Evolutionary conservation across 2,113 vertebrate species (phyloP).

Genomic region (Ploceus nigricollis): DNA sequence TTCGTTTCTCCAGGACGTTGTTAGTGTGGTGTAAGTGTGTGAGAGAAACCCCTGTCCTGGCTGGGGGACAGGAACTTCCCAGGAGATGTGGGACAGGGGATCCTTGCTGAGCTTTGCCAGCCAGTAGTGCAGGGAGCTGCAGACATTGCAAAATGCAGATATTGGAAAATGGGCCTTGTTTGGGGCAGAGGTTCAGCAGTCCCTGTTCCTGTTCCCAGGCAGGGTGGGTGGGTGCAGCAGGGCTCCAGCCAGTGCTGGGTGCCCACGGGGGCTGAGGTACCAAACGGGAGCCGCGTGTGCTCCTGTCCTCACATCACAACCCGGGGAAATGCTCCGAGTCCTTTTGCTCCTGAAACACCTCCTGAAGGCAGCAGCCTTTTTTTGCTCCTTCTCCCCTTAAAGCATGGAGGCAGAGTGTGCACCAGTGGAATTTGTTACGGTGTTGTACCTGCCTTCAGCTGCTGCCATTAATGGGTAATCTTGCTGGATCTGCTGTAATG

Average conservation of each 20-base stretch:
- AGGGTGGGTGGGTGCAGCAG: neutral
- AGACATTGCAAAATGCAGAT: neutral
- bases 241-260: neutral
- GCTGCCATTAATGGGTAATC: constrained; percentile 12
- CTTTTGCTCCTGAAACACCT: neutral
- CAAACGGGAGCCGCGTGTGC: rapidly evolving
- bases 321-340: neutral
- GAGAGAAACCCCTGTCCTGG: neutral
- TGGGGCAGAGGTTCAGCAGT: neutral
- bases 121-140: rapidly evolving
- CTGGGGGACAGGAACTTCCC: neutral
- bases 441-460: neutral
- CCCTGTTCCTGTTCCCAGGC: neutral
- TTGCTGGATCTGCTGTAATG: neutral
- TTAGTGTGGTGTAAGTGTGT: rapidly evolving
- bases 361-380: neutral
- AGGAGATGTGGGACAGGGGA: neutral
- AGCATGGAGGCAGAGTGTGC: neutral
- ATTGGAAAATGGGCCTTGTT: neutral
- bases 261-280: neutral
- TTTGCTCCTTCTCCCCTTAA: neutral
- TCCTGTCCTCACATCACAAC: neutral
- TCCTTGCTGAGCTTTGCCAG: neutral
- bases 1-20: rapidly evolving
- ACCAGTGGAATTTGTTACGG: neutral